Evolutionary conservation across 2,888 invertebrate species (phyloP).

Genomic region (Pseudanteris insignis): DNA sequence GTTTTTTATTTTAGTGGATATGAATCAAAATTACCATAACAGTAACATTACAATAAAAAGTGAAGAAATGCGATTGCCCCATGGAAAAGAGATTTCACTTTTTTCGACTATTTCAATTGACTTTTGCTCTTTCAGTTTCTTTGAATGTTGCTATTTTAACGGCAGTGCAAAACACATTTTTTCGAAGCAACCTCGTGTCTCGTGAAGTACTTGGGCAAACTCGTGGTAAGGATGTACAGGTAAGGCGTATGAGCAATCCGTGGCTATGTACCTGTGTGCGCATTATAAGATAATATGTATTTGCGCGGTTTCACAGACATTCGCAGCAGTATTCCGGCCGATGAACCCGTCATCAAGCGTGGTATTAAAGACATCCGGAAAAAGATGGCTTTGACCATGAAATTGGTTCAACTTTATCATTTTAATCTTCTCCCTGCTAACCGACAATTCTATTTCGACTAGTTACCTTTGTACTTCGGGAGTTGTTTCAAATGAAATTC

Average conservation of each 20-base stretch:
- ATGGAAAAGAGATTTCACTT: constrained; percentile 19
- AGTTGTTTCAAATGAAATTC: too few species aligned
- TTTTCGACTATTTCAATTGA: constrained; percentile 25
- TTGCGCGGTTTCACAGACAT: constrained; percentile 27
- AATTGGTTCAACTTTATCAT: constrained; percentile 29
- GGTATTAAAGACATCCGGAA: constrained; percentile 39
- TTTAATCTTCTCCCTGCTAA: background rate
- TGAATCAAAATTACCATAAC: too few species aligned
- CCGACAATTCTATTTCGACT: too few species aligned
- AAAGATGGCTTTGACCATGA: constrained; percentile 41
- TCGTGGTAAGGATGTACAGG: constrained; percentile 18
- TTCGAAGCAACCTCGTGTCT: constrained; percentile 29
- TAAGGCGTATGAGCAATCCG: constrained; percentile 37
- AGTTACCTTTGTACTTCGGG: too few species aligned
- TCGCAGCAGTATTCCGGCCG: constrained; percentile 40
- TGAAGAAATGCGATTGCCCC: too few species aligned
- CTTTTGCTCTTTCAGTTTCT: constrained; percentile 37
- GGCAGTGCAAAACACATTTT: constrained; percentile 27
- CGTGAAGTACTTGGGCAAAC: constrained; percentile 42
- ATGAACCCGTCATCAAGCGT: constrained; percentile 39
- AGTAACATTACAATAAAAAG: too few species aligned
- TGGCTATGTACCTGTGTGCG: constrained; percentile 27
- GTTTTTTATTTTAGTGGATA: too few species aligned
- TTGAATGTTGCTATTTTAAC: constrained; percentile 13
- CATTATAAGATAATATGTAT: constrained; percentile 35